Percentiles rank a stretch among this genome's conserved stretches.
phyloP scores from a whole-genome alignment of 37 sponge, comb jelly and placozoan species.

The Chondrilla cf. caribensis region DNA sequence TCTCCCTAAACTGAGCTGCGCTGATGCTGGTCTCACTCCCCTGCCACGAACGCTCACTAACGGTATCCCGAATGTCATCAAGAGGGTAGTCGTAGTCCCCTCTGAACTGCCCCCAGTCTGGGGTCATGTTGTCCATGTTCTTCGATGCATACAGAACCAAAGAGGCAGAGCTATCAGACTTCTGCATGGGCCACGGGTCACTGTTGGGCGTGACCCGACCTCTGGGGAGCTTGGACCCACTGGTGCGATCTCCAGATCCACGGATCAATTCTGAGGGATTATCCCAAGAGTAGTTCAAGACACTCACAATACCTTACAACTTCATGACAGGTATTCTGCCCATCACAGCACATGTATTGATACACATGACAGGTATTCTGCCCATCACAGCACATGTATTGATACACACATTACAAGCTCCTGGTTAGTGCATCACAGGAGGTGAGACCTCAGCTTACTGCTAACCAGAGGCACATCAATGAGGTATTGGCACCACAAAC shows the following conservation, averaged over 20 bases:
- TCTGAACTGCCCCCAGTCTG: too few species aligned
- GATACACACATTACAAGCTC: too few species aligned
- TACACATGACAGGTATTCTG: too few species aligned
- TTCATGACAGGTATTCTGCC: too few species aligned
- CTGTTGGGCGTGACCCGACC: neutral
- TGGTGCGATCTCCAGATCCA: neutral
- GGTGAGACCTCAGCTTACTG: too few species aligned
- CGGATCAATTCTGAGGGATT: neutral
- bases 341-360: too few species aligned
- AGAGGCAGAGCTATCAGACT: conserved; percentile 8
- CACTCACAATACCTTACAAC: too few species aligned
- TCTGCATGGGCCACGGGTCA: neutral
- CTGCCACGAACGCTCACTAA: neutral
- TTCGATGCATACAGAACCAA: neutral
- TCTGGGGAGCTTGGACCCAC: neutral
- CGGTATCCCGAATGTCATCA: neutral
- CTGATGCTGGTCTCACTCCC: conserved; percentile 9
- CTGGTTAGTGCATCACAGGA: too few species aligned
- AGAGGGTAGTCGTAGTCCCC: neutral
- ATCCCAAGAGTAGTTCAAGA: too few species aligned
- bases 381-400: too few species aligned
- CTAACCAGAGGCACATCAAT: too few species aligned
- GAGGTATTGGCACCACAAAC: too few species aligned
- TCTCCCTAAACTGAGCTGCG: neutral
- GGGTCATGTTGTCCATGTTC: neutral